A percentile compares a stretch with the other conserved stretches of the same genome.
These are phyloP conservation scores for Heliothis virescens DNA, from an alignment of 1,140 invertebrate genomes.

Conservation along the genomic window DNA sequence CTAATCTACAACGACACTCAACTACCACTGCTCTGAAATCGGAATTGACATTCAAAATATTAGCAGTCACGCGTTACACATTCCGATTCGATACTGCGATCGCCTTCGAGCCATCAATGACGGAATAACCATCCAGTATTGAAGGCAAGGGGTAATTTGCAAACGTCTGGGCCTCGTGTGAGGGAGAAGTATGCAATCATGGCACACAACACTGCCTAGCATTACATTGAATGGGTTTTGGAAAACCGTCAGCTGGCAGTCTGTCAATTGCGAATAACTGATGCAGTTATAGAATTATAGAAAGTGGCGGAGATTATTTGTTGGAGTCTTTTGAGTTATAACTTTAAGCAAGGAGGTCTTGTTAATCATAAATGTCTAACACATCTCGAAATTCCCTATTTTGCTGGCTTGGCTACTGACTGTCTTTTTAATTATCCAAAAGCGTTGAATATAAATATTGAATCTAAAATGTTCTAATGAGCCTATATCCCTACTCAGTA, in stretches of 20 bases:
- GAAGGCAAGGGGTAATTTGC: conserved; percentile 55
- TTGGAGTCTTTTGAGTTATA: background rate
- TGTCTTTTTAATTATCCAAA: too few species aligned
- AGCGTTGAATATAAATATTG: too few species aligned
- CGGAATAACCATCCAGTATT: conserved; percentile 43
- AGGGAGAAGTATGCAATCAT: conserved; percentile 54
- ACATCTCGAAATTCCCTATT: too few species aligned
- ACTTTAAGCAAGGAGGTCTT: background rate
- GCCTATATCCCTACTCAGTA: too few species aligned
- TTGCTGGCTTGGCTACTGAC: too few species aligned
- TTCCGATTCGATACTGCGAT: conserved; percentile 36
- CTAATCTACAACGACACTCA: conserved; percentile 39
- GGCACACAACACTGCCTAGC: conserved; percentile 52
- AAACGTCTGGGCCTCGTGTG: conserved; percentile 49
- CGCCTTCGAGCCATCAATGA: conserved; percentile 38
- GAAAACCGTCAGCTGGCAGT: conserved; percentile 54
- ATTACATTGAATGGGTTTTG: conserved; percentile 60
- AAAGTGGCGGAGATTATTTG: conserved; percentile 3
- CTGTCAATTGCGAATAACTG: conserved; percentile 30
- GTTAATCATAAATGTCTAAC: too few species aligned
- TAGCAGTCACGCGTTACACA: conserved; percentile 39
- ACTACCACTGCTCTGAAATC: conserved; percentile 15
- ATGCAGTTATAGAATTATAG: conserved; percentile 24
- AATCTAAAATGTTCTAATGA: too few species aligned
- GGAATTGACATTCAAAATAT: conserved; percentile 49